phyloP scores from a whole-genome alignment of 2,797 vertebrate genomes.

The Fundulus diaphanus region DNA sequence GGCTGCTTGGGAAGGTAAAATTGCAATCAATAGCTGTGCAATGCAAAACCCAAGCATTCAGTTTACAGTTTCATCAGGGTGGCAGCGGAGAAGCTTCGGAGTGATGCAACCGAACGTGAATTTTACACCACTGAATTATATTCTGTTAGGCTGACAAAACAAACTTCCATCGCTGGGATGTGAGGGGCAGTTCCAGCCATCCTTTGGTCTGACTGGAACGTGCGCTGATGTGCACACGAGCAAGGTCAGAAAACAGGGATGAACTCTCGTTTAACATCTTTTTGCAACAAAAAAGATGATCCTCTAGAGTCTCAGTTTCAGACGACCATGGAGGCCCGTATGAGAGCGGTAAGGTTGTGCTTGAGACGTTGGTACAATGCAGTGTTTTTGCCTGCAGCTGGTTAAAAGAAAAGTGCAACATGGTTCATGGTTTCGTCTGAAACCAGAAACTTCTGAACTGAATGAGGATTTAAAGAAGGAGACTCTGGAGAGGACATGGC shows the following conservation, averaged over 20 bases:
- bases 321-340: too few relatives aligned
- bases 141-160: slow-evolving; percentile 50
- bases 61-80: slow-evolving; percentile 62
- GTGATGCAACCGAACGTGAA: slow-evolving; percentile 37
- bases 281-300: not conserved
- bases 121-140: slow-evolving; percentile 45
- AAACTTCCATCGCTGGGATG: slow-evolving; percentile 49
- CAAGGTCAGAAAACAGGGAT: not conserved
- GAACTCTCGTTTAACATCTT: not conserved
- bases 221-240: not conserved
- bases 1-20: slow-evolving; percentile 51
- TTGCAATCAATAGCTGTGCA: slow-evolving; percentile 58
- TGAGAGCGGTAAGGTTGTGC: too few relatives aligned
- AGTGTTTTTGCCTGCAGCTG: too few relatives aligned
- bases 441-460: too few relatives aligned
- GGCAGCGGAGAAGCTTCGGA: slow-evolving; percentile 39
- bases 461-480: too few relatives aligned
- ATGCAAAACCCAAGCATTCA: slow-evolving; percentile 46
- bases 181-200: not conserved
- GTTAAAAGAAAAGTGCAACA: too few relatives aligned
- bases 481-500: too few relatives aligned
- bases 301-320: too few relatives aligned
- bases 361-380: too few relatives aligned
- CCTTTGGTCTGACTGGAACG: not conserved
- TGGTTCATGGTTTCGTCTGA: too few relatives aligned